These are phyloP conservation scores for Neolamprologus fasciatus DNA, from an alignment of 2,113 vertebrate species.

Conservation along the genomic window DNA sequence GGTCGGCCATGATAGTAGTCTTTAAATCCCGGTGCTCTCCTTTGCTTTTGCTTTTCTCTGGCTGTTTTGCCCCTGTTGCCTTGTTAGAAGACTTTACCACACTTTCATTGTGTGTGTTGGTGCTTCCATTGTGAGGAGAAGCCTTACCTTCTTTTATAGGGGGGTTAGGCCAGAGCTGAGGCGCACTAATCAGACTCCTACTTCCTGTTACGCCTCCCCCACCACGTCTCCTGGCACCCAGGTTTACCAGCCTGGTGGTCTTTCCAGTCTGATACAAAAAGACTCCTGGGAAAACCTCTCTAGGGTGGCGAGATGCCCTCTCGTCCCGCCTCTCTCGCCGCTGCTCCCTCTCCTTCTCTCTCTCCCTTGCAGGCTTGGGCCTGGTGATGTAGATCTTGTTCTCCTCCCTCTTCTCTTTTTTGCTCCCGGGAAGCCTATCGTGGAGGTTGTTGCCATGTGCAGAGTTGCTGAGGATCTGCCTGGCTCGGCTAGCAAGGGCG, in stretches of 20 bases:
- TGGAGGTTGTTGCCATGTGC: constrained; percentile 46
- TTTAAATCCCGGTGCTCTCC: not conserved
- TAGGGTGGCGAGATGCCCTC: constrained; percentile 53
- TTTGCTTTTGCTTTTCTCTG: constrained; percentile 34
- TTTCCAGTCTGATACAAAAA: constrained; percentile 80
- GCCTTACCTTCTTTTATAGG: constrained; percentile 49
- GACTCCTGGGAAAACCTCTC: constrained; percentile 77
- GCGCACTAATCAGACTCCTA: constrained; percentile 46
- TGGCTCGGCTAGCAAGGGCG: constrained; percentile 72
- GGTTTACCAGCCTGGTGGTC: constrained; percentile 72
- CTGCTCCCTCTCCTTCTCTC: constrained; percentile 50
- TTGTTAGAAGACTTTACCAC: constrained; percentile 32
- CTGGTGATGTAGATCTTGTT: constrained; percentile 90
- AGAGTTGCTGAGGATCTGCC: constrained; percentile 69
- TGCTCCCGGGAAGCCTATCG: constrained; percentile 3
- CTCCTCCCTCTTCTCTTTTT: constrained; percentile 60
- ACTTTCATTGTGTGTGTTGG: constrained; percentile 46
- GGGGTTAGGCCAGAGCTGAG: constrained; percentile 60
- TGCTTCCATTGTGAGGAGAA: constrained; percentile 44
- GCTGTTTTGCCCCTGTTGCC: constrained; percentile 7
- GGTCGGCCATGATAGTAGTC: not conserved
- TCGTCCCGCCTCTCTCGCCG: constrained; percentile 51
- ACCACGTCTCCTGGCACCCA: constrained; percentile 59
- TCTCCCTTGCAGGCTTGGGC: constrained; percentile 71
- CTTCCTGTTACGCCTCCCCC: constrained; percentile 25